phyloP scores from a whole-genome alignment of 2,113 vertebrate genomes.

The Phasianus colchicus region DNA sequence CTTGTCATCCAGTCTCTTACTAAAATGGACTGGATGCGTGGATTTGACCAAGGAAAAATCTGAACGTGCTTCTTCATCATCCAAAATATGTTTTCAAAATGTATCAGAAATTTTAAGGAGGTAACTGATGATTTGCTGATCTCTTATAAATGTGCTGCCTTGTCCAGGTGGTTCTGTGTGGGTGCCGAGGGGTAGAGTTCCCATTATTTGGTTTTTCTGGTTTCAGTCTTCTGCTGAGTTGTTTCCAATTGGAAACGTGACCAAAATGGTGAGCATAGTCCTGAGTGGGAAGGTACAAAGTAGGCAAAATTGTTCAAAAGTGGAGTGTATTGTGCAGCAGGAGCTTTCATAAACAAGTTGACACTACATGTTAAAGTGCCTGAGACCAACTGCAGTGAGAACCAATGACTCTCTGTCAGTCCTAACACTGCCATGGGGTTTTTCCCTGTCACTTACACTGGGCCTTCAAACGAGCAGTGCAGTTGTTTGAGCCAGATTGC shows the following conservation, averaged over 20 bases:
- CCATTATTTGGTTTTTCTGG: not conserved
- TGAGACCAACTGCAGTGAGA: slow-evolving; percentile 3
- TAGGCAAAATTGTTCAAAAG: not conserved
- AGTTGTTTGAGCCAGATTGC: not conserved
- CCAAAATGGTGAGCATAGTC: not conserved
- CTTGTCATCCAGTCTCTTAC: not conserved
- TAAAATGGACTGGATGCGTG: not conserved
- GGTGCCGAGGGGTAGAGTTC: not conserved
- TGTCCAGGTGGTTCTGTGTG: not conserved
- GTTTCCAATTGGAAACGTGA: not conserved
- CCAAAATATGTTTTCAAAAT: not conserved
- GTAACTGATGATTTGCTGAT: not conserved
- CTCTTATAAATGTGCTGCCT: not conserved
- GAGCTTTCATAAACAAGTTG: slow-evolving; percentile 18
- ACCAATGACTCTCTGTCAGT: not conserved
- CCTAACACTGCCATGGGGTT: not conserved
- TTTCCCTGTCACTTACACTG: slow-evolving; percentile 38
- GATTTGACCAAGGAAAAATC: not conserved
- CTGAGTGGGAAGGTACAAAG: not conserved
- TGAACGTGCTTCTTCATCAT: not conserved
- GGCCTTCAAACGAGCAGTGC: slow-evolving; percentile 26
- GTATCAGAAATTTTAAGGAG: not conserved
- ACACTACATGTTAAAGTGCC: slow-evolving; percentile 33
- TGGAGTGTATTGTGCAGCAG: slow-evolving; percentile 11
- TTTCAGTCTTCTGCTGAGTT: accelerated